phyloP scores from a whole-genome alignment of 2,113 vertebrate species.

The Taxidea taxus region DNA sequence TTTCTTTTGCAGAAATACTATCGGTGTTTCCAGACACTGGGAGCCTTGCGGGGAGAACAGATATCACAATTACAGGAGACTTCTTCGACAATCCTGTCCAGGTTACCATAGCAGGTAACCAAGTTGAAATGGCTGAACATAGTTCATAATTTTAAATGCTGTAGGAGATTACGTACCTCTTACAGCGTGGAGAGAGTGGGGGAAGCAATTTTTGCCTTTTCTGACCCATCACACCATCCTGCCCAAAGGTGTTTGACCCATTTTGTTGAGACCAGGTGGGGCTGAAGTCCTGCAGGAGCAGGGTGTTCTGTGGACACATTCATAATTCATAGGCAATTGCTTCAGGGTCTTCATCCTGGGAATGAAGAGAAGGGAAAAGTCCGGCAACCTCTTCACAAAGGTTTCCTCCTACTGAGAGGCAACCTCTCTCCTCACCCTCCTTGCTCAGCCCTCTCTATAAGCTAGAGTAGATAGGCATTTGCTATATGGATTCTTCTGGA shows the following conservation, averaged over 20 bases:
- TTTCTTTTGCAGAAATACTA: slow-evolving; percentile 73
- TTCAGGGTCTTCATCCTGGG: not conserved
- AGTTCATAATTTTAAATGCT: not conserved
- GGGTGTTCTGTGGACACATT: not conserved
- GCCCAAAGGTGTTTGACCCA: not conserved
- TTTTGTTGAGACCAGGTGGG: not conserved
- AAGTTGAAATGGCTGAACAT: not conserved
- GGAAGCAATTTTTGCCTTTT: not conserved
- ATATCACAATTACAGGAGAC: slow-evolving; percentile 78
- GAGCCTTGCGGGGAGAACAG: slow-evolving; percentile 79
- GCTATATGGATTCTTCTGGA: not conserved
- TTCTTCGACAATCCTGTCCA: slow-evolving; percentile 79
- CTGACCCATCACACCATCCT: not conserved
- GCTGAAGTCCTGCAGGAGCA: not conserved
- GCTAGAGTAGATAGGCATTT: not conserved
- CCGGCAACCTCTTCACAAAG: not conserved
- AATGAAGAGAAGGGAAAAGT: not conserved
- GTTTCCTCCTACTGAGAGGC: not conserved
- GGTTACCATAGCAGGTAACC: slow-evolving; percentile 81
- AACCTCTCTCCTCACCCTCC: not conserved
- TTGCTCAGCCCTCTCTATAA: not conserved
- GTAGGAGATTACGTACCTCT: not conserved
- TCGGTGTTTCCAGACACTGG: slow-evolving; percentile 81
- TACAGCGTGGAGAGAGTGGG: fast-evolving
- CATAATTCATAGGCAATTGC: not conserved